Conservation (phyloP, 2,888 invertebrate genomes). For the Frankliniella intonsa region DNA sequence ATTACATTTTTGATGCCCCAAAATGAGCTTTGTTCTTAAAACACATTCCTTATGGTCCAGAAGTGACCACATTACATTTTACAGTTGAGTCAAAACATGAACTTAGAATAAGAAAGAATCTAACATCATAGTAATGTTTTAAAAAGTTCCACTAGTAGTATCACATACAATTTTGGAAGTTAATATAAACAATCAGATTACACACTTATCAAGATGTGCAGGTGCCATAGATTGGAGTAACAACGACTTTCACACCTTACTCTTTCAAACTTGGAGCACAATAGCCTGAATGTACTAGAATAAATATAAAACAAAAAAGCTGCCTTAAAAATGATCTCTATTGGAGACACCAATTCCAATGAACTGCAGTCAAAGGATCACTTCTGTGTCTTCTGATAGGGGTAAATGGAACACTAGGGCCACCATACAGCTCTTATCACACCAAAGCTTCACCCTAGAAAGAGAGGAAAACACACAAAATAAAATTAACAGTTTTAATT, state of each 20-base stretch:
- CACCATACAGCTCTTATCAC: too few species aligned
- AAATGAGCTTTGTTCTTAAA: neutral
- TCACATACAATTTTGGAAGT: neutral
- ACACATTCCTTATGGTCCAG: neutral
- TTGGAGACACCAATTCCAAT: neutral
- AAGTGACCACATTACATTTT: neutral
- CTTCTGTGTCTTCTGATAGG: neutral
- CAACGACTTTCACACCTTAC: neutral
- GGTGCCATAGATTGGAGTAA: neutral
- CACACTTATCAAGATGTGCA: neutral
- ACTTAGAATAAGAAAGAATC: neutral
- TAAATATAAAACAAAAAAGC: neutral
- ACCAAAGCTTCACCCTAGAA: neutral
- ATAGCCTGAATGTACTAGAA: neutral
- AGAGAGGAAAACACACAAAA: neutral
- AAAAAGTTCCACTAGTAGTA: neutral
- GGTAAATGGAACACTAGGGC: neutral
- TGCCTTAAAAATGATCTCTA: neutral
- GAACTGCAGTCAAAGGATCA: neutral
- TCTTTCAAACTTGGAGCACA: neutral
- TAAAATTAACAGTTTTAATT: neutral
- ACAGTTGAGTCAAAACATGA: neutral
- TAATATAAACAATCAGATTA: neutral
- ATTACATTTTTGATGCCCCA: neutral
- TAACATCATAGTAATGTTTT: neutral